Conservation (phyloP, 2,888 invertebrate genomes). For the Hirtodrosophila histrioides region DNA sequence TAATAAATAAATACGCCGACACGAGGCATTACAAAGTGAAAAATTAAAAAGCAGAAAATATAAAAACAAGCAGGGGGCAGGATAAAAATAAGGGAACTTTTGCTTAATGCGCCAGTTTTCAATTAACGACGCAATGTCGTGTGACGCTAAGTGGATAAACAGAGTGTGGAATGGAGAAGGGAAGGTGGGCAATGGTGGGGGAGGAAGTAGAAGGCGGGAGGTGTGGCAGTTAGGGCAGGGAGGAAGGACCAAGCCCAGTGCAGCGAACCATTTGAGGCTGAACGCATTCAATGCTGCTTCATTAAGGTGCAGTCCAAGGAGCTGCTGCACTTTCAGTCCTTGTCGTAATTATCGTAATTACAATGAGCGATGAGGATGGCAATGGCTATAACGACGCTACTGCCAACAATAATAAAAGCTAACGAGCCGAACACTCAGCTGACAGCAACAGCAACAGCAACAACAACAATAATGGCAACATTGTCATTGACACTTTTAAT, state of each 20-base stretch:
- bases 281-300: conserved; percentile 69
- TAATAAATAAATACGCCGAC: conserved; percentile 64
- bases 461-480: conserved; percentile 37
- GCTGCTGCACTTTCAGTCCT: conserved; percentile 48
- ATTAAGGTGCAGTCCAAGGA: conserved; percentile 62
- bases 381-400: conserved; percentile 46
- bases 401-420: conserved; percentile 65
- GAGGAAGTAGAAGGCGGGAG: neutral
- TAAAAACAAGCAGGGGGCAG: conserved; percentile 6
- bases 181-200: neutral
- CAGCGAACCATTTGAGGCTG: conserved; percentile 7
- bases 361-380: conserved; percentile 65
- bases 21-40: conserved; percentile 45
- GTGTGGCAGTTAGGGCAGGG: conserved; percentile 2
- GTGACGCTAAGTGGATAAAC: conserved; percentile 71
- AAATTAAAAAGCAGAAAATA: conserved; percentile 55
- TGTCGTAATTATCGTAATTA: conserved; percentile 76
- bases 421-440: conserved; percentile 57
- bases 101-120: conserved; percentile 74
- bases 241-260: conserved; percentile 8
- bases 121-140: conserved; percentile 66
- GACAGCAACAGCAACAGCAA: conserved; percentile 36
- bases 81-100: conserved; percentile 25
- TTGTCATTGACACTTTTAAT: conserved; percentile 69
- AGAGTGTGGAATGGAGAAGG: conserved; percentile 5